Evolutionary conservation across 2,797 vertebrate genomes (phyloP).

Genomic region (Remorina albescens): DNA sequence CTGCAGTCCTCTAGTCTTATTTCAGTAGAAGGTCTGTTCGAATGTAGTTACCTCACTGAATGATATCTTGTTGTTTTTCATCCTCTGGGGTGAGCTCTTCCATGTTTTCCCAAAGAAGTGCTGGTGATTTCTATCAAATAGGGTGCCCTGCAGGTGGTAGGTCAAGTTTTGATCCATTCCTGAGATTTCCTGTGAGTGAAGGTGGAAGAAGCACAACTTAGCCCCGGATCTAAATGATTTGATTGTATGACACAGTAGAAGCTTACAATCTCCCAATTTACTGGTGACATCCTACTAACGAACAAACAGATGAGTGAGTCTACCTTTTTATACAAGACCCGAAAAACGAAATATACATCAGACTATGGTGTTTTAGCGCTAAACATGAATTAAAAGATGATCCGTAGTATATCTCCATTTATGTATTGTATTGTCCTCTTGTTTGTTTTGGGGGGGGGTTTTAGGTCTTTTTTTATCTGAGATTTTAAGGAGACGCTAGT

Average conservation of each 20-base stretch:
- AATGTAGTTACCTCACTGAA: constrained; percentile 88
- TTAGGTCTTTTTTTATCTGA: too few species aligned
- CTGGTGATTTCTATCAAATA: constrained; percentile 89
- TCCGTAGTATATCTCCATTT: not conserved
- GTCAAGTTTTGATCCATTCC: constrained; percentile 64
- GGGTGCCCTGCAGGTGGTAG: constrained; percentile 88
- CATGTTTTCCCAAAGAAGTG: constrained; percentile 94
- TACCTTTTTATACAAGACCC: not conserved
- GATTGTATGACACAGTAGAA: not conserved
- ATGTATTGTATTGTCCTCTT: too few species aligned
- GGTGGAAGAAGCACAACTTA: not conserved
- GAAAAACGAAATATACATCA: not conserved
- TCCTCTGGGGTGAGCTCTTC: constrained; percentile 82
- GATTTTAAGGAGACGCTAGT: too few species aligned
- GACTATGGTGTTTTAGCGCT: not conserved
- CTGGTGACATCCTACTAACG: not conserved
- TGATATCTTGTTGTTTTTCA: constrained; percentile 68
- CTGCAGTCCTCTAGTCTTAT: not conserved
- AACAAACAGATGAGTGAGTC: not conserved
- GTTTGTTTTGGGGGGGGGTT: too few species aligned
- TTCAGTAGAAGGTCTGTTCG: not conserved
- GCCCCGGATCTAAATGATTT: not conserved
- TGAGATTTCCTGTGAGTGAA: constrained; percentile 51
- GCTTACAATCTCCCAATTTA: not conserved
- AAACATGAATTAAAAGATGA: constrained; percentile 5